Evolutionary conservation across 2,888 invertebrate species (phyloP), one percentile per base, ranked within the genome.

Genomic region (Plagodis dolabraria): DNA sequence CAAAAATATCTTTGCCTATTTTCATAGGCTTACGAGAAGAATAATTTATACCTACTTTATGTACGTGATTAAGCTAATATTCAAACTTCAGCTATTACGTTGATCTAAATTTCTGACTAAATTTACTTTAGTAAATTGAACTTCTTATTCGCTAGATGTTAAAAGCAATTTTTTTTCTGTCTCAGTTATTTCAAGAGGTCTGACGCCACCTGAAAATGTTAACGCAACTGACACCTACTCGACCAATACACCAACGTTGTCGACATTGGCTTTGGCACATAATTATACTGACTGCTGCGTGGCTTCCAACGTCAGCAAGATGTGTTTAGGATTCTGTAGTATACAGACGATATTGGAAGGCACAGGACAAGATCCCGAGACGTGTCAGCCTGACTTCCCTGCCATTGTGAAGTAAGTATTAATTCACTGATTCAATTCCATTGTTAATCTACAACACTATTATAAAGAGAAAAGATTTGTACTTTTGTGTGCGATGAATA

Each of bases 281-380:
- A 97, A 97, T 83, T 97, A 97, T 84, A 97, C 96, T 0, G 95
- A 96, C 70, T 97, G 97, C 82, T 97, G 97, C 74, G 77, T 95
- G 6, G 83, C 90, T 4, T 93, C 94, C 63, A 96, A 96, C 76
- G 96, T 97, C 2, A 94, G 95, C n/a, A 83, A 89, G 8, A 85
- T 93, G 47, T 97, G 97, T 77, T 92, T 96, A 57, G 97, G 97
- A 48, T 97, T 97, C 84, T 97, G 97, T 87, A 96, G 96, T 76
- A 95, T 97, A 33, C 96, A 96, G 77, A 95, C 95, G 55, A 96
- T 96, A 62, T 82, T 96, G 55, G 94, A 95, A 77, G 96, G 96
- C 11, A 96, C 97, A 0, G 96, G 96, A 5, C 95, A 96, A 75
- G 96, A 96, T 75, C 96, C 97, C 0, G 96, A 96, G 81, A 94